These are phyloP conservation scores for Pipistrellus nathusii DNA, from an alignment of 2,797 vertebrate genomes.

Conservation along the genomic window DNA sequence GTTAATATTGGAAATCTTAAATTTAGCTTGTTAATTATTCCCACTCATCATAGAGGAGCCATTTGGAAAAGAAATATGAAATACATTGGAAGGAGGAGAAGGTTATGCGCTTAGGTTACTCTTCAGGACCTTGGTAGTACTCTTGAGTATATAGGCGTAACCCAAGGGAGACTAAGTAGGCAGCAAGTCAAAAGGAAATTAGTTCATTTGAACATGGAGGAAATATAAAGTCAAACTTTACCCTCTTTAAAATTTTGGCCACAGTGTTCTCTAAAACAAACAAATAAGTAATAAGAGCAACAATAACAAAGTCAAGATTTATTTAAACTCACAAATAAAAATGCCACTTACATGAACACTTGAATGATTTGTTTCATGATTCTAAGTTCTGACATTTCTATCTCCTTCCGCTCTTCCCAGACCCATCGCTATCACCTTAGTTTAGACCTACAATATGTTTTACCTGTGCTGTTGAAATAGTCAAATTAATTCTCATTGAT, in stretches of 20 bases:
- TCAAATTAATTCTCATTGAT: background rate
- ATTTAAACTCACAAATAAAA: background rate
- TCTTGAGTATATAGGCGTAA: background rate
- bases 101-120: background rate
- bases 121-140: background rate
- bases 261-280: background rate
- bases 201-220: background rate
- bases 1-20: background rate
- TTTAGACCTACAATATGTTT: background rate
- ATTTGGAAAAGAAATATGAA: background rate
- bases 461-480: background rate
- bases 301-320: background rate
- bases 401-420: background rate
- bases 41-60: background rate
- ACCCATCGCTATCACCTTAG: background rate
- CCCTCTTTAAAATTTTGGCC: background rate
- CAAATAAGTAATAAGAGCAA: background rate
- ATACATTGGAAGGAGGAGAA: background rate
- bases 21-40: background rate
- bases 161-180: background rate
- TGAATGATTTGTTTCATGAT: conserved; percentile 25
- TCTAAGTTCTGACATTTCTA: background rate
- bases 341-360: background rate
- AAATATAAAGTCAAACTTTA: background rate
- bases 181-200: background rate